Percentiles rank a stretch among this genome's conserved stretches.
These are phyloP conservation scores for Perca schrenkii DNA, from an alignment of 2,113 vertebrate genomes.

Conservation along the genomic window DNA sequence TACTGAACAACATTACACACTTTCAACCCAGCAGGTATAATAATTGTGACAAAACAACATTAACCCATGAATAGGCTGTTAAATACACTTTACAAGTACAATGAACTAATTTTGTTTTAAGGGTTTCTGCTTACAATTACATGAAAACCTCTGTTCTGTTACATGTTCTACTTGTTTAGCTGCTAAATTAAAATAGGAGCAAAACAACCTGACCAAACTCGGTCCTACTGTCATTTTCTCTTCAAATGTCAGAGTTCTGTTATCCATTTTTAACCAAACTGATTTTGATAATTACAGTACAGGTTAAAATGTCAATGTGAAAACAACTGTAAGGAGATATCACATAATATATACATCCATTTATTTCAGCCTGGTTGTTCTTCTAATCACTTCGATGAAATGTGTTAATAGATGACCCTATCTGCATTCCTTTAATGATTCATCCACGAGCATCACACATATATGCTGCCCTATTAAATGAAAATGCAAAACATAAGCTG, in stretches of 20 bases:
- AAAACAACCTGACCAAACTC: background rate
- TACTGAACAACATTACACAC: background rate
- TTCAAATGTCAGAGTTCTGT: background rate
- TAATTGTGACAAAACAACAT: background rate
- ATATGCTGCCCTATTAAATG: conserved; percentile 66
- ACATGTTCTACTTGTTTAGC: background rate
- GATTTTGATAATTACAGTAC: background rate
- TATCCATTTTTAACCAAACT: background rate
- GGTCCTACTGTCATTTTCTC: background rate
- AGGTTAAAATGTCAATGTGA: background rate
- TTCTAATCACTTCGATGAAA: conserved; percentile 43
- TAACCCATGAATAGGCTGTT: background rate
- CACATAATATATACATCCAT: background rate
- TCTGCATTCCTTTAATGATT: conserved; percentile 66
- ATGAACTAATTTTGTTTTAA: background rate
- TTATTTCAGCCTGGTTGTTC: conserved; percentile 28
- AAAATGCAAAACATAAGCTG: conserved; percentile 74
- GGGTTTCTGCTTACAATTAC: background rate
- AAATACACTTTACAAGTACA: background rate
- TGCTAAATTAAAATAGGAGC: background rate
- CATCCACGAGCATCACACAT: conserved; percentile 46
- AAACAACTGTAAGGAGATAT: background rate
- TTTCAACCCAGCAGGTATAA: background rate
- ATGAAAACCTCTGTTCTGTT: background rate
- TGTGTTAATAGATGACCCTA: conserved; percentile 55